Evolutionary conservation across 1,140 invertebrate genomes (phyloP).

Genomic region (Aphaenogaster ashmeadi): DNA sequence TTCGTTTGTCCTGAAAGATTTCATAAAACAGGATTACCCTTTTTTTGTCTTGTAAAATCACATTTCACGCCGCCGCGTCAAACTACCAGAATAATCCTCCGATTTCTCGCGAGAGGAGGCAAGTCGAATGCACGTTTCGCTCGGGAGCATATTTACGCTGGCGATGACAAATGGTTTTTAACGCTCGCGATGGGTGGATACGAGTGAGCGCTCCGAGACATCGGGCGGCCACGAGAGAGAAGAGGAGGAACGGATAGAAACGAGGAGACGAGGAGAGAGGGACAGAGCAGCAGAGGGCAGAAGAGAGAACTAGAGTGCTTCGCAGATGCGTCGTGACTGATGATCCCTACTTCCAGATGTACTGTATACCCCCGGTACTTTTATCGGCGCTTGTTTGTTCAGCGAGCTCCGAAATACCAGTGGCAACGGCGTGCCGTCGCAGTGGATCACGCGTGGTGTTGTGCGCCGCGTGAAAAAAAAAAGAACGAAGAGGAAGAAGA

Average conservation of each 20-base stretch:
- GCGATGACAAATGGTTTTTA: slow-evolving; percentile 86
- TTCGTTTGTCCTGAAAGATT: neutral
- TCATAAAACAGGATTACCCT: neutral
- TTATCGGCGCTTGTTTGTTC: slow-evolving; percentile 87
- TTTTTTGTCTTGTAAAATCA: slow-evolving; percentile 2
- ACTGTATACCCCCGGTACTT: slow-evolving; percentile 84
- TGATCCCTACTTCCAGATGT: slow-evolving; percentile 87
- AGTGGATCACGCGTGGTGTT: slow-evolving; percentile 69
- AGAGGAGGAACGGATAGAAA: neutral
- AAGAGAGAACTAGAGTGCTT: slow-evolving; percentile 75
- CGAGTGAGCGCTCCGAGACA: slow-evolving; percentile 67
- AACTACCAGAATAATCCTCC: slow-evolving; percentile 52
- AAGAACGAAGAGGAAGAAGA: slow-evolving; percentile 7
- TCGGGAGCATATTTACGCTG: slow-evolving; percentile 82
- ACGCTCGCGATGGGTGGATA: slow-evolving; percentile 66
- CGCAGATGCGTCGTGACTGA: slow-evolving; percentile 87
- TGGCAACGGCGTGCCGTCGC: slow-evolving; percentile 71
- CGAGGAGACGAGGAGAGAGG: slow-evolving; percentile 44
- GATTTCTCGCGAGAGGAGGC: slow-evolving; percentile 55
- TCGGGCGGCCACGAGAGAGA: slow-evolving; percentile 19
- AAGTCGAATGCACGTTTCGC: slow-evolving; percentile 71
- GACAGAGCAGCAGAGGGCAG: slow-evolving; percentile 71
- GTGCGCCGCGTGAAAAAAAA: slow-evolving; percentile 18
- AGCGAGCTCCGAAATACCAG: slow-evolving; percentile 79
- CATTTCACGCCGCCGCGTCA: slow-evolving; percentile 30